Evolutionary conservation across 1,140 invertebrate species (phyloP), one percentile per base, ranked within the genome.

Genomic region (Cephus cinctus): DNA sequence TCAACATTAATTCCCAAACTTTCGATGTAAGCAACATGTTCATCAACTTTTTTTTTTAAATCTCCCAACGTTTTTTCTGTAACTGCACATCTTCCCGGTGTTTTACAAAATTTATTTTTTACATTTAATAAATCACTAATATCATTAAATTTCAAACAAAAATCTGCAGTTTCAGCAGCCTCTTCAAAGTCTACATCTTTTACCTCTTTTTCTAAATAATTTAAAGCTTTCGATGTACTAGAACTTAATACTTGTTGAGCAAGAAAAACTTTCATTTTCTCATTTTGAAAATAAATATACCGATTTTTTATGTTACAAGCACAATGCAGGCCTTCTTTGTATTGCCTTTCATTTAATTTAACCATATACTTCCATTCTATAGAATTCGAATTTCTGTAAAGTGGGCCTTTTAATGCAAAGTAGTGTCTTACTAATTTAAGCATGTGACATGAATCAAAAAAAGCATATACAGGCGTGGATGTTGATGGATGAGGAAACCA

Each of bases 391-490:
- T 27, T 27, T 27, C 25, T 27, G 25, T 27, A 27, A 27, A 40
- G 45, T 14, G 47, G 42, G 14, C 20, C 39, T 49, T 45, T 46
- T 11, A 9, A 4, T 2, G 42, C 52, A 43, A 65, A 50, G 30
- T 34, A 51, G 44, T 63, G 62, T 25, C 50, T 30, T n/a, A n/a
- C n/a, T n/a, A n/a, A n/a, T 49, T 62, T 64, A 6, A 61, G 9
- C 35, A 54, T 54, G 22, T 63, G 59, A 51, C 54, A 57, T 2
- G 56, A 42, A 47, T 64, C 59, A 21, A 35, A 54, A 47, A 62
- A 54, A n/a, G 59, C 23, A 49, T 47, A 58, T 3, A 64, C 42
- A n/a, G 32, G 16, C 46, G 58, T 6, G 20, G 4, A 19, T 12
- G 43, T 53, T n/a, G 36, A 22, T 25, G 56, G 54, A 47, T 63